Evolutionary conservation across 2,113 vertebrate species (phyloP).

Genomic region (Callorhinus ursinus): DNA sequence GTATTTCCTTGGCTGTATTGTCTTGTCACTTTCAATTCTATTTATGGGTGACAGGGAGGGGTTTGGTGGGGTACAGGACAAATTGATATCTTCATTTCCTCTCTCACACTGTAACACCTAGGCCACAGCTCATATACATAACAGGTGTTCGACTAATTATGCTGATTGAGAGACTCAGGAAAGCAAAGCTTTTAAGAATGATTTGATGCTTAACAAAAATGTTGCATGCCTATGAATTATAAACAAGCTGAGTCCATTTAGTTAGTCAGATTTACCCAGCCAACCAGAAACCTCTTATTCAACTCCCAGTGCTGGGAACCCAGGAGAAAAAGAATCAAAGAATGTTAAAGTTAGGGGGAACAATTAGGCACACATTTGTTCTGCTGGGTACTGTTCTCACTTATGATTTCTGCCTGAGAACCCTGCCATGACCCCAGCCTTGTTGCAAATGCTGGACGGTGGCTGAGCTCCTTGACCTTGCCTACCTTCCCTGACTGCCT

Average conservation of each 20-base stretch:
- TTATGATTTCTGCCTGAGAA: conserved; percentile 31
- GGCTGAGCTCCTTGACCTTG: not conserved
- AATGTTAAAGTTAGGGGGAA: not conserved
- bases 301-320: not conserved
- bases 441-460: not conserved
- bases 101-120: not conserved
- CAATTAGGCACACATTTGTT: not conserved
- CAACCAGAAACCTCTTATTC: not conserved
- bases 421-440: not conserved
- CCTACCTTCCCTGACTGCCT: fast-evolving
- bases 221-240: conserved; percentile 30
- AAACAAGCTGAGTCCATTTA: conserved; percentile 49
- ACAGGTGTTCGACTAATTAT: conserved; percentile 69
- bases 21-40: not conserved
- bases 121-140: not conserved
- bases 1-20: not conserved
- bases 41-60: not conserved
- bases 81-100: conserved; percentile 29
- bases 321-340: conserved; percentile 1
- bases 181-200: conserved; percentile 69
- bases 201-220: conserved; percentile 57
- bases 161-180: conserved; percentile 59
- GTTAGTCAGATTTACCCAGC: conserved; percentile 54
- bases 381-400: not conserved
- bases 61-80: not conserved